Percentiles rank a stretch among this genome's conserved stretches.
Conservation (phyloP, 2,797 vertebrate genomes). For the Malurus leucopterus region DNA sequence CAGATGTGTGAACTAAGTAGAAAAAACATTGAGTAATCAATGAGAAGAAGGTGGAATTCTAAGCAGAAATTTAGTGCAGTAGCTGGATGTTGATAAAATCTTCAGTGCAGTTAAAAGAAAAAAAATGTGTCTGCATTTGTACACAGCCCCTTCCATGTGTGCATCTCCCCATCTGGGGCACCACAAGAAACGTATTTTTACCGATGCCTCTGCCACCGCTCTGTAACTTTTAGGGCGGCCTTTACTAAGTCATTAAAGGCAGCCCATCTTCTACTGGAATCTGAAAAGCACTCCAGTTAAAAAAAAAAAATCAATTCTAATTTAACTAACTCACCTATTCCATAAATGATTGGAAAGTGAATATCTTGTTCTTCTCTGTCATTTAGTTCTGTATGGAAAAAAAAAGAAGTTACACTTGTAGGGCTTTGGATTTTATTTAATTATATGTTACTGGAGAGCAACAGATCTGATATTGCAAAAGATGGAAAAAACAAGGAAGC, state of each 20-base stretch:
- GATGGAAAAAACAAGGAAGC: background rate
- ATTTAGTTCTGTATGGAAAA: conserved; percentile 82
- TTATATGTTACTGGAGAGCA: background rate
- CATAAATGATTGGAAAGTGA: conserved; percentile 88
- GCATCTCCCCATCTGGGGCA: background rate
- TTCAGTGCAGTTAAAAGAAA: background rate
- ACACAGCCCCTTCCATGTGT: rapidly evolving
- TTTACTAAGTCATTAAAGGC: background rate
- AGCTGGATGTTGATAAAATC: background rate
- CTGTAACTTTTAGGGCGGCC: background rate
- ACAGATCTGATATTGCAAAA: background rate
- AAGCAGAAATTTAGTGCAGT: background rate
- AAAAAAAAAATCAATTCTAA: background rate
- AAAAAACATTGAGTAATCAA: background rate
- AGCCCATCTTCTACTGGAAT: background rate
- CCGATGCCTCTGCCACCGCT: background rate
- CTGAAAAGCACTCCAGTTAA: background rate
- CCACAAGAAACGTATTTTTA: background rate
- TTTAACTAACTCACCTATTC: conserved; percentile 83
- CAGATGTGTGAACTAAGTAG: background rate
- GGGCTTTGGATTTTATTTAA: background rate
- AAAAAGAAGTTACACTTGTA: background rate
- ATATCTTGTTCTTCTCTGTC: conserved; percentile 81
- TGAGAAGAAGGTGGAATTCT: background rate
- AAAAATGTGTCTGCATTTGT: background rate